Base-by-base conservation (phyloP, 2,888 invertebrate species). In the Aleiodes leptofemur region DNA sequence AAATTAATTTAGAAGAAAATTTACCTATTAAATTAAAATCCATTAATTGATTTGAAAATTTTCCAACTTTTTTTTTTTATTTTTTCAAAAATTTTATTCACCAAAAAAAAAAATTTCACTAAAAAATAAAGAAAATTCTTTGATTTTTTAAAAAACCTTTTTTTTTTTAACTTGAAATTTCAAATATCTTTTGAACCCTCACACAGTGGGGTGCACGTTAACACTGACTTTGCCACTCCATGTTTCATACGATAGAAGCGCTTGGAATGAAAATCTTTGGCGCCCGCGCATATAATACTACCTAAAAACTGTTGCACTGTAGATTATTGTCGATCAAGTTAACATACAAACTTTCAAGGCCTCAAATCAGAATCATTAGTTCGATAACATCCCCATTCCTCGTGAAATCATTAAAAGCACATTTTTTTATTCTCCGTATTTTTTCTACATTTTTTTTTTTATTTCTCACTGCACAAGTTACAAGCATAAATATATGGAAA, bases 191-290 rank as follows among this genome's bases (percentile, higher is more conserved):
- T 38, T 57, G 13, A 48, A 72, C 80, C 83, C 76, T 82, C 57
- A 70, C 80, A 76, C 79, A 61, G 72, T 79, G 82, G 79, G 79
- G 72, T 78, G 77, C 78, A 76, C 78, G 78, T 68, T 77, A 72
- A 78, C 77, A 84, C 84, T 84, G 83, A 80, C 57, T 69, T 76
- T 23, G 71, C 61, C 73, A 74, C 72, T 80, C 50, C 48, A 48
- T 16, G 9, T 64, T 48, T 29, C 23, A 14, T 43, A 14, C 48
- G 59, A 59, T 59, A 59, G 38, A 59, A 43, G 53, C 16, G 43
- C 4, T 48, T 23, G 7, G 34, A 59, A 59, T 59, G 31, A 59
- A 59, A 14, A 48, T 48, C 23, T 14, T 16, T 16, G 23, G 72
- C 76, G 76, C 74, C 66, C 77, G 79, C 80, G 79, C 80, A 80